These are phyloP conservation scores for Okamejei kenojei DNA, from an alignment of 2,797 vertebrate genomes.

Conservation along the genomic window DNA sequence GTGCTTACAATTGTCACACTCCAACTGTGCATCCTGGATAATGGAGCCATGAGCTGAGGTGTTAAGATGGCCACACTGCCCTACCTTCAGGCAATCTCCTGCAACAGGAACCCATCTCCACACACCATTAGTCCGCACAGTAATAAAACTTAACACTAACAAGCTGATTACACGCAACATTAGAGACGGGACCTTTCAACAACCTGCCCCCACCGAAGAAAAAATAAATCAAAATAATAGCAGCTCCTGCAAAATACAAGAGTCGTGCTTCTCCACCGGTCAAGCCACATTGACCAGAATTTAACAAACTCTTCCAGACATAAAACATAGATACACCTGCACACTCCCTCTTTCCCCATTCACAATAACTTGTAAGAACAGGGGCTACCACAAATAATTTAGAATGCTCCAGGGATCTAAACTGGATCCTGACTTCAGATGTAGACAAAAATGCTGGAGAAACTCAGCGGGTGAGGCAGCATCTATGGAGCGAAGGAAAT, in stretches of 20 bases:
- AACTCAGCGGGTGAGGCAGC: too few species aligned
- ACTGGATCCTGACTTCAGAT: too few species aligned
- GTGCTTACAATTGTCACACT: not conserved
- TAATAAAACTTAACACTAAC: not conserved
- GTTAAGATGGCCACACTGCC: not conserved
- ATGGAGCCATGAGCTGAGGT: not conserved
- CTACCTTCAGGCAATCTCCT: constrained; percentile 20
- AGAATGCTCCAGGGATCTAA: too few species aligned
- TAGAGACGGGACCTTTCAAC: constrained; percentile 19
- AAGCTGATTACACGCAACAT: constrained; percentile 29
- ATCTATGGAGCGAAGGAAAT: too few species aligned
- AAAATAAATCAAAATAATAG: not conserved
- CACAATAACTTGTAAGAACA: too few species aligned
- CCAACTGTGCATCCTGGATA: not conserved
- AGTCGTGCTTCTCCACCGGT: not conserved
- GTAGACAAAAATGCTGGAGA: too few species aligned
- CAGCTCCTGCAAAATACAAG: not conserved
- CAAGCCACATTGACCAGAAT: not conserved
- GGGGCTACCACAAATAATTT: too few species aligned
- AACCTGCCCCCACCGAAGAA: not conserved
- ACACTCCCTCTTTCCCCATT: not conserved
- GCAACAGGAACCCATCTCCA: constrained; percentile 12
- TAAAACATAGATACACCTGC: not conserved
- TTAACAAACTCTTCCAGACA: not conserved
- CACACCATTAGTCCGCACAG: constrained; percentile 32